Base-by-base conservation (phyloP, 1,140 invertebrate genomes). In the Euborellia annulipes region DNA sequence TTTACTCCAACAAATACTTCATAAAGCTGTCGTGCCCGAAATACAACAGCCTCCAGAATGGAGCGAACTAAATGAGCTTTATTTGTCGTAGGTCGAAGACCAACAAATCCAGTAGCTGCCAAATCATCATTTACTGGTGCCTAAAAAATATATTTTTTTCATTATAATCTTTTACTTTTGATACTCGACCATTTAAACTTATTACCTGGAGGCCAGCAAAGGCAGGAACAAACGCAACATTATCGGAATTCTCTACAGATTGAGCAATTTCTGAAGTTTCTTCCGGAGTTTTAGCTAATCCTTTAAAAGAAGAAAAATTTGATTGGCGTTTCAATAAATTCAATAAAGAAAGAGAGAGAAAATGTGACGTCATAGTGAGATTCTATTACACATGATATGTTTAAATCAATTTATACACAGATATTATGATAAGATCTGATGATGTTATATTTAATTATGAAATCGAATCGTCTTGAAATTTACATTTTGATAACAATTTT, bases 171-270 rank as follows among this genome's bases (percentile, higher is more conserved):
- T 18, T 13, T 13, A 38, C 43, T 38, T 19, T 37, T 43, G 27
- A 41, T 41, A 18, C 22, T 36, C 2, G 23, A 3, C 13, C 44
- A 22, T 34, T 14, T 7, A 6, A 41, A 20, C 22, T 21, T 60
- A 59, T 67, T 64, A 90, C 86, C 59, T 89, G 85, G 46, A 94
- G 63, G 16, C 90, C 90, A 65, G 81, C 84, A 54, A 95, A 94
- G 0, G 89, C 86, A 3, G 90, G 88, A 52, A 96, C 71, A 63
- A 95, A 96, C 59, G 76, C 91, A 2, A 93, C 80, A 13, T 84
- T 86, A 55, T 80, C 78, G 4, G 77, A 75, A 62, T 86, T 73
- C 11, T 69, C 53, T 0, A 90, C 81, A 1, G 76, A 78, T 43
- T 67, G 59, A 1, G 87, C 88, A 37, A 93, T 71, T 2, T 62